Base-by-base conservation (phyloP, 2,797 vertebrate genomes). In the Dendrocincla fuliginosa region DNA sequence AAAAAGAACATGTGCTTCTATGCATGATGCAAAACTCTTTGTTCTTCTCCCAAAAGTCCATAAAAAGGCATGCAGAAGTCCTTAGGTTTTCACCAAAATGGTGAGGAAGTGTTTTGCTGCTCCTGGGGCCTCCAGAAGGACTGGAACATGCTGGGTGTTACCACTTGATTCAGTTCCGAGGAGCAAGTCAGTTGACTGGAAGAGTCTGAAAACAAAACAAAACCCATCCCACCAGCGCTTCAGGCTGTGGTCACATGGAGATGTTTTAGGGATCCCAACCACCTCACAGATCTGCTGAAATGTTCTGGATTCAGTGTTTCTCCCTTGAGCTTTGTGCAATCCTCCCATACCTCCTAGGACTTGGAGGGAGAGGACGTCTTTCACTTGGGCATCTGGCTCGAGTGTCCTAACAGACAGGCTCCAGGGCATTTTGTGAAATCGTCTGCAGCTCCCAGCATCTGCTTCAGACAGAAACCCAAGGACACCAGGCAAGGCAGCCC, bases 301-400 rank as follows among this genome's bases (percentile, higher is more conserved):
- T 65, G 74, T 35, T 81, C 79, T 86, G 76, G 85, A 85, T 75
- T 86, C 83, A 86, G 73, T 28, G 46, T 81, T 78, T 81, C 73
- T 88, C 94, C 93, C 93, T 86, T 3, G n/a, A 88, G 95, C 57
- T 86, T 95, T 96, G 79, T 84, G 94, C 87, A 96, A 96, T 95
- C 83, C 67, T 95, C 57, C 57, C 83, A 44, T 20, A 91, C 73
- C 89, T 93, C 94, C 94, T 81, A 90, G 76, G 87, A 91, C 82
- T 91, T 84, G 73, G 79, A 95, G 76, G 64, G 87, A 95, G 69
- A 90, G n/a, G 46, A 86, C 0, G 0, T 91, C 79, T 96, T 93
- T 95, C 85, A 81, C 85, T 95, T 22, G 87, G 79, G 75, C 95
- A 95, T 95, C 95, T 96, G 96, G 93, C 87, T 75, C 61, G 42